A percentile compares a stretch with the other conserved stretches of the same genome.
Conservation (phyloP, 2,888 invertebrate species). For the Podabrus alpinus region DNA sequence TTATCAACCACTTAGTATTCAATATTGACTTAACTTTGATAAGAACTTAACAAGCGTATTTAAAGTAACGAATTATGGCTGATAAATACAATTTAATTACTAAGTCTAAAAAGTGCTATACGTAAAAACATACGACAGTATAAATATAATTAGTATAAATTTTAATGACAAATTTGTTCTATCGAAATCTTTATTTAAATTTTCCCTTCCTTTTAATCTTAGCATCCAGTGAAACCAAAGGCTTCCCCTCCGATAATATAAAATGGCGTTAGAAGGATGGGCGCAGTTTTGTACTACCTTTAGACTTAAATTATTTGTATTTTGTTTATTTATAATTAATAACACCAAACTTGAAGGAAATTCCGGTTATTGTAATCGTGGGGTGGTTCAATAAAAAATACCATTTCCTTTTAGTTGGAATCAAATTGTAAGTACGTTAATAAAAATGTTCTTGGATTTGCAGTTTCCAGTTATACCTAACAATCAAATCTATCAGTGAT, state of each 20-base stretch:
- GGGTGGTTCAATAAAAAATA: neutral
- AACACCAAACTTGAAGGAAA: neutral
- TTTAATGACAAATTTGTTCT: neutral
- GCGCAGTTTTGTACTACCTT: neutral
- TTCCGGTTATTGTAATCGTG: neutral
- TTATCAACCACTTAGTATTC: neutral
- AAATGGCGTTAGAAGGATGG: constrained; percentile 32
- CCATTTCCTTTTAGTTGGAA: neutral
- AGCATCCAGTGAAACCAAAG: constrained; percentile 24
- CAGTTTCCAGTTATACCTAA: no score
- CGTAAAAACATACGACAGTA: neutral
- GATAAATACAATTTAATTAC: neutral
- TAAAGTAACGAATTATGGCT: neutral
- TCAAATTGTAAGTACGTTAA: neutral
- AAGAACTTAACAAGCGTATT: neutral
- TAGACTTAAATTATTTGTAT: neutral
- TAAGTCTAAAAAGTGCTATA: no score
- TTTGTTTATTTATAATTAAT: neutral
- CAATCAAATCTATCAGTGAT: no score
- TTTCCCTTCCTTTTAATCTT: constrained; percentile 5
- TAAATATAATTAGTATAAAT: neutral
- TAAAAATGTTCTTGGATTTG: no score
- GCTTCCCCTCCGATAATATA: constrained; percentile 25
- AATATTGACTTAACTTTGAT: neutral
- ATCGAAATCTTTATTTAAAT: constrained; percentile 11